These are phyloP conservation scores for Drosophila persimilis DNA, from an alignment of 1,140 invertebrate species.

Conservation along the genomic window DNA sequence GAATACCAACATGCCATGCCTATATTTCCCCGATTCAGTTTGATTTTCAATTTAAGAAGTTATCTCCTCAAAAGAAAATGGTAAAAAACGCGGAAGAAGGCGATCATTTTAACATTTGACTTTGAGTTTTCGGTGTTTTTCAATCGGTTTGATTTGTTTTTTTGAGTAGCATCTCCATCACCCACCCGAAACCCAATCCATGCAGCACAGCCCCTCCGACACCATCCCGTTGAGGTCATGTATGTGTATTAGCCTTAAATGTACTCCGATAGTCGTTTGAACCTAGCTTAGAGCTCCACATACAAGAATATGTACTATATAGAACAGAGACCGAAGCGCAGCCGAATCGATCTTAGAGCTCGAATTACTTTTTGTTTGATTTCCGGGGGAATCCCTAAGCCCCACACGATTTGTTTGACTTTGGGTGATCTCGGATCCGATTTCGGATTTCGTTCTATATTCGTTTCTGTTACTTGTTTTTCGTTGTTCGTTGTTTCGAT, in stretches of 20 bases:
- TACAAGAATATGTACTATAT: background rate
- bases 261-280: conserved; percentile 5
- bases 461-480: conserved; percentile 1
- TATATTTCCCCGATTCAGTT: too few species aligned
- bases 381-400: conserved; percentile 11
- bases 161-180: conserved; percentile 11
- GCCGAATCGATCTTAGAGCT: conserved; percentile 5
- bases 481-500: conserved; percentile 17
- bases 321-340: background rate
- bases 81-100: background rate
- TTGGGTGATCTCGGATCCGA: conserved; percentile 17
- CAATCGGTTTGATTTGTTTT: conserved; percentile 1
- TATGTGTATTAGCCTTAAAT: too few species aligned
- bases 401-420: background rate
- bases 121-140: conserved; percentile 18
- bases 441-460: conserved; percentile 4
- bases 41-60: background rate
- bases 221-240: too few species aligned
- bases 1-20: too few species aligned
- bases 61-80: background rate
- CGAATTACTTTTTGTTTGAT: conserved; percentile 4
- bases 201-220: too few species aligned
- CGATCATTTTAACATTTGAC: conserved; percentile 11
- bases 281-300: conserved; percentile 15
- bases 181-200: too few species aligned